phyloP scores from a whole-genome alignment of 2,113 vertebrate genomes.

The Echinops telfairi region DNA sequence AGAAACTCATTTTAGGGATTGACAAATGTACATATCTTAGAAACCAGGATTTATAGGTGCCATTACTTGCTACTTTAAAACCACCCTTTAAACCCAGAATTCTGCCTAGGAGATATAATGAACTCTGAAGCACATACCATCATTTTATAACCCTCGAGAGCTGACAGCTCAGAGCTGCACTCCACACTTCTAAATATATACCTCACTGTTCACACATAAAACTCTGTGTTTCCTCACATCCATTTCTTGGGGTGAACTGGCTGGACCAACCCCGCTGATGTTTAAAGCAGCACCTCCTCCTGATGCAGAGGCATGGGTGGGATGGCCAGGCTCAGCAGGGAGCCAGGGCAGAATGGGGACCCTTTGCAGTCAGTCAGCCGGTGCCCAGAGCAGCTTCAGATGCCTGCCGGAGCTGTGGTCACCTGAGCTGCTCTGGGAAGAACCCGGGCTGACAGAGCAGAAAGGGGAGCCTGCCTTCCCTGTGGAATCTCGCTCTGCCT shows the following conservation, averaged over 20 bases:
- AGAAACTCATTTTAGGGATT: conserved; percentile 76
- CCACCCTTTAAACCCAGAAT: conserved; percentile 72
- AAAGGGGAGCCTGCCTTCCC: rapidly evolving
- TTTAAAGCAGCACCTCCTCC: background rate
- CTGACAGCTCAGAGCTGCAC: conserved; percentile 64
- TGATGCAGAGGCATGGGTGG: background rate
- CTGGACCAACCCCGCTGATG: background rate
- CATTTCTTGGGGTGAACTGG: conserved; percentile 30
- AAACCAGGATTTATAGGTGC: conserved; percentile 74
- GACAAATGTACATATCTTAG: conserved; percentile 65
- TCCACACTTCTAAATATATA: conserved; percentile 74
- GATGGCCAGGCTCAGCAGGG: background rate
- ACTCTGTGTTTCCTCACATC: conserved; percentile 54
- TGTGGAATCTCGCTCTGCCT: background rate
- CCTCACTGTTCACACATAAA: conserved; percentile 69
- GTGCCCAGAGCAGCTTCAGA: background rate
- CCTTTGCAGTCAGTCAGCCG: background rate
- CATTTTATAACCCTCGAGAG: background rate
- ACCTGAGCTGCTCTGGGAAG: background rate
- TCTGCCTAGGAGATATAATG: conserved; percentile 79
- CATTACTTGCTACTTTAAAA: conserved; percentile 78
- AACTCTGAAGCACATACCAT: conserved; percentile 69
- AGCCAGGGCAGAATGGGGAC: background rate
- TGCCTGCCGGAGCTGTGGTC: rapidly evolving
- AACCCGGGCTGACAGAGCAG: background rate